Conservation (phyloP, 2,797 vertebrate genomes). For the Oryzias dopingdopingensis region DNA sequence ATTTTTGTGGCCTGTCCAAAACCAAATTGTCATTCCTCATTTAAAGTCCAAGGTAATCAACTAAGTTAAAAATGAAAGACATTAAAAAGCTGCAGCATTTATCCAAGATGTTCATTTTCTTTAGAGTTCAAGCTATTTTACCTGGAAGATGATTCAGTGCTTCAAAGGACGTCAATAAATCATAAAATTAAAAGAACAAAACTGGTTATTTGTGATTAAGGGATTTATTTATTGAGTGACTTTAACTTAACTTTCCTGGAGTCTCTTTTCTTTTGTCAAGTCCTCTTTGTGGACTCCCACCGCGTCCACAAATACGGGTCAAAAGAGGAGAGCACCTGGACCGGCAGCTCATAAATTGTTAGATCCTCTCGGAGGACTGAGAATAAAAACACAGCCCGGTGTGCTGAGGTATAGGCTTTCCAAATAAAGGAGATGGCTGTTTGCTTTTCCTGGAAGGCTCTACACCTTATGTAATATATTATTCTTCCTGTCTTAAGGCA, state of each 20-base stretch:
- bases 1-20: too few species aligned
- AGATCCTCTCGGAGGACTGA: conserved; percentile 42
- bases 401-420: conserved; percentile 48
- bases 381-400: conserved; percentile 48
- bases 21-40: too few species aligned
- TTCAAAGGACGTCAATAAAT: too few species aligned
- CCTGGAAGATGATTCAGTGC: too few species aligned
- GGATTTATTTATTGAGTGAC: neutral
- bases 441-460: conserved; percentile 64
- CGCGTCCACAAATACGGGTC: conserved; percentile 57
- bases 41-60: too few species aligned
- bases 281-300: conserved; percentile 34
- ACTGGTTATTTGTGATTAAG: too few species aligned
- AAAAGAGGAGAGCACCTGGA: conserved; percentile 55
- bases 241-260: conserved; percentile 16
- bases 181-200: too few species aligned
- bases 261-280: conserved; percentile 3
- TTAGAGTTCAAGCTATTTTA: too few species aligned
- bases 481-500: conserved; percentile 54
- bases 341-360: conserved; percentile 54
- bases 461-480: conserved; percentile 63
- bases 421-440: conserved; percentile 63
- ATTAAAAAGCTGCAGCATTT: too few species aligned
- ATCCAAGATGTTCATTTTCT: too few species aligned
- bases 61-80: too few species aligned